A percentile compares a stretch with the other conserved stretches of the same genome.
phyloP scores from a whole-genome alignment of 2,113 vertebrate species.

The Vidua macroura region DNA sequence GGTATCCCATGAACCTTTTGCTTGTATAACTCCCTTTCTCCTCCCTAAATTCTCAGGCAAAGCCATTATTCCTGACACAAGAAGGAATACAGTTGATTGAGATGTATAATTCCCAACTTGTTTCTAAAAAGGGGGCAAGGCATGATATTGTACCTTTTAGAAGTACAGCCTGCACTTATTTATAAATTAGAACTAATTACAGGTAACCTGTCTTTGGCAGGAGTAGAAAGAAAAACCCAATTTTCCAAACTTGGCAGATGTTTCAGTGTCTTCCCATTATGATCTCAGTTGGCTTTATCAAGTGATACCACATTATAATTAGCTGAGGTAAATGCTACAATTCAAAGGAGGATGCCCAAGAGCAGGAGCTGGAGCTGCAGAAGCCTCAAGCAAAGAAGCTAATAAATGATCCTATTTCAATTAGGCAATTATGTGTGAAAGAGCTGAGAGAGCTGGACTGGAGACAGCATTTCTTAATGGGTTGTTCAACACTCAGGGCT shows the following conservation, averaged over 20 bases:
- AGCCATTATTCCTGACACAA: slow-evolving; percentile 1
- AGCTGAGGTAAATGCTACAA: slow-evolving; percentile 54
- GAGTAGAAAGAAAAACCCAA: slow-evolving; percentile 49
- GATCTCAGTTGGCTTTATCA: slow-evolving; percentile 73
- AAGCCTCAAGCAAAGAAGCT: slow-evolving; percentile 57
- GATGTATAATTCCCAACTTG: slow-evolving; percentile 13
- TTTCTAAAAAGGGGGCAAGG: slow-evolving; percentile 46
- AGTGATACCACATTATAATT: slow-evolving; percentile 69
- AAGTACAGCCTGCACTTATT: slow-evolving; percentile 68
- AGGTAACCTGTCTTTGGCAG: slow-evolving; percentile 70
- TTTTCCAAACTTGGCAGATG: slow-evolving; percentile 64
- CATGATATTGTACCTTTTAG: slow-evolving; percentile 55
- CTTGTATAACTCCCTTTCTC: background rate
- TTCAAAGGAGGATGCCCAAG: slow-evolving; percentile 55
- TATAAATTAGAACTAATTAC: slow-evolving; percentile 79
- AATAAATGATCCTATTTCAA: slow-evolving; percentile 63
- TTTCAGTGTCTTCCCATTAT: slow-evolving; percentile 58
- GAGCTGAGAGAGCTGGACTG: slow-evolving; percentile 41
- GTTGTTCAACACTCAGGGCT: slow-evolving; percentile 10
- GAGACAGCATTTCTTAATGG: slow-evolving; percentile 41
- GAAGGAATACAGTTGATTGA: slow-evolving; percentile 2
- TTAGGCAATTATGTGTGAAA: slow-evolving; percentile 62
- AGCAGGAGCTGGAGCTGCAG: slow-evolving; percentile 50
- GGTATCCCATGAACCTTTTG: background rate
- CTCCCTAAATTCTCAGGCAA: background rate